Evolutionary conservation across 2,113 vertebrate species (phyloP).

Genomic region (Tretioscincus oriximinensis): DNA sequence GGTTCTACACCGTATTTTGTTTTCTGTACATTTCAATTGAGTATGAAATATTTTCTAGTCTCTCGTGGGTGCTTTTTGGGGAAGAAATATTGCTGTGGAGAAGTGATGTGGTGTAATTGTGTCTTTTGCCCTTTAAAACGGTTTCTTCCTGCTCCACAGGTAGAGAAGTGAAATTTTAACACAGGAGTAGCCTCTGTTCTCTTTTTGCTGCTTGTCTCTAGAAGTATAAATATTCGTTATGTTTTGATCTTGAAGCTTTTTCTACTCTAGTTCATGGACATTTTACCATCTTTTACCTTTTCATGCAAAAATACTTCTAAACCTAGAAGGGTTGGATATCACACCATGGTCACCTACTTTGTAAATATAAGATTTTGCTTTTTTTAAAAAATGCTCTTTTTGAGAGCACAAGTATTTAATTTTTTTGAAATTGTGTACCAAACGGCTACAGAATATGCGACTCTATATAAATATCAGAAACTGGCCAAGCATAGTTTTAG

Average conservation of each 20-base stretch:
- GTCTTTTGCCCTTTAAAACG: conserved; percentile 1
- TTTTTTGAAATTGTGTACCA: conserved; percentile 66
- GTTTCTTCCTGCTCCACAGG: neutral
- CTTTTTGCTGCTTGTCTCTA: conserved; percentile 44
- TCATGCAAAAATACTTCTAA: conserved; percentile 68
- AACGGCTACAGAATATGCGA: conserved; percentile 60
- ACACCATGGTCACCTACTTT: conserved; percentile 62
- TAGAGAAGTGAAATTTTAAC: conserved; percentile 19
- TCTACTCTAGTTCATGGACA: conserved; percentile 51
- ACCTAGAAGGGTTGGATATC: conserved; percentile 60
- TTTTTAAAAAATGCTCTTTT: conserved; percentile 63
- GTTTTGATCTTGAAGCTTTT: conserved; percentile 55
- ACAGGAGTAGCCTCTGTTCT: conserved; percentile 46
- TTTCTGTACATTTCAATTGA: neutral
- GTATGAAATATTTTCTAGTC: neutral
- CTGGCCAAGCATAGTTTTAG: conserved; percentile 23
- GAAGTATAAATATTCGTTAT: conserved; percentile 25
- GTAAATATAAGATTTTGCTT: conserved; percentile 69
- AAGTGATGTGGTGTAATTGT: neutral
- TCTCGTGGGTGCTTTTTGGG: neutral
- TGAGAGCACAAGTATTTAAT: conserved; percentile 69
- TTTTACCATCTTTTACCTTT: conserved; percentile 46
- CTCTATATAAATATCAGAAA: conserved; percentile 49
- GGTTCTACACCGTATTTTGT: neutral
- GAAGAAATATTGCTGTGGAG: neutral